Evolutionary conservation across 2,888 invertebrate species (phyloP).

Genomic region (Peribatodes rhomboidaria): DNA sequence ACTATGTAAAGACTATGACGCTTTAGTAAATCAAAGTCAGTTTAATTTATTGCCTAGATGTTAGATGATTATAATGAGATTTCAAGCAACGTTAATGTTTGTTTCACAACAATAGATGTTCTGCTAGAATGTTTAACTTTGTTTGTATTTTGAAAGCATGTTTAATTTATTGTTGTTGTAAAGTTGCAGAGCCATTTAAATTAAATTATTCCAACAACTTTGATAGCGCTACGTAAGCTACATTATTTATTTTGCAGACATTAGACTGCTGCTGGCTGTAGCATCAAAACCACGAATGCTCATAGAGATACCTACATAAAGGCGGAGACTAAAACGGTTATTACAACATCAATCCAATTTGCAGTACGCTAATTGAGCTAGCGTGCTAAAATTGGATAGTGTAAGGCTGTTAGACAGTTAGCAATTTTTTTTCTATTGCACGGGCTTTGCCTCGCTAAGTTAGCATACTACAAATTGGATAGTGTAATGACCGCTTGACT

Average conservation of each 20-base stretch:
- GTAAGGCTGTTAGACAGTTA: too few species aligned
- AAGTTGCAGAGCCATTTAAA: slow-evolving; percentile 9
- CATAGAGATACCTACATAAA: too few species aligned
- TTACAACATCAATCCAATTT: too few species aligned
- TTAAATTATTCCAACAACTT: slow-evolving; percentile 9
- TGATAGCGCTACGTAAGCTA: not conserved
- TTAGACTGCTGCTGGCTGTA: not conserved
- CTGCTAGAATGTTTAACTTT: slow-evolving; percentile 28
- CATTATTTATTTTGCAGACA: not conserved
- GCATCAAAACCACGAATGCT: too few species aligned
- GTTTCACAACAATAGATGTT: slow-evolving; percentile 21
- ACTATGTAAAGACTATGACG: not conserved
- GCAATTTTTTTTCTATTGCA: too few species aligned
- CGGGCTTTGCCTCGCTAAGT: too few species aligned
- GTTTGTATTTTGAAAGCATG: slow-evolving; percentile 19
- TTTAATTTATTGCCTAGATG: slow-evolving; percentile 29
- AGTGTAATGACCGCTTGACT: too few species aligned
- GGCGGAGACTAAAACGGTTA: too few species aligned
- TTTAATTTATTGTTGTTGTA: slow-evolving; percentile 24
- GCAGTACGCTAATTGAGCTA: too few species aligned
- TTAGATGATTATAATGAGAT: slow-evolving; percentile 29
- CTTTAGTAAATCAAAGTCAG: slow-evolving; percentile 6
- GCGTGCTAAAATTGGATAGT: too few species aligned
- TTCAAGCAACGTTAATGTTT: slow-evolving; percentile 31
- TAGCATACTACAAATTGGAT: too few species aligned